Evolutionary conservation across 2,888 invertebrate genomes (phyloP).

Genomic region (Hybos culiciformis): DNA sequence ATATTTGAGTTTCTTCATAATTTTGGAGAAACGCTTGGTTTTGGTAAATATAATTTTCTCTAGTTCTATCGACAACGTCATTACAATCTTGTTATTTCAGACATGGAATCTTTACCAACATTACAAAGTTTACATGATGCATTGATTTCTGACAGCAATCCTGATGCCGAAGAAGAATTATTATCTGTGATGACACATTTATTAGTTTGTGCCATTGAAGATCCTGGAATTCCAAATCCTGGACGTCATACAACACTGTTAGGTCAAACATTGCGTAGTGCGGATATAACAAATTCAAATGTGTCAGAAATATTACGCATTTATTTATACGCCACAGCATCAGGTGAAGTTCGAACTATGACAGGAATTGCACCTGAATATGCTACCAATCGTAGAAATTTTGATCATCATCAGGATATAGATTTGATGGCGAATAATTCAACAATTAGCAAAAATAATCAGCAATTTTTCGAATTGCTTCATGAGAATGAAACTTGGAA

Average conservation of each 20-base stretch:
- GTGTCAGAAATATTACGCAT: slow-evolving; percentile 84
- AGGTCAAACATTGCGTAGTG: slow-evolving; percentile 76
- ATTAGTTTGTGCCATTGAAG: slow-evolving; percentile 83
- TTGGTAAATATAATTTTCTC: slow-evolving; percentile 47
- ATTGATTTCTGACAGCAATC: slow-evolving; percentile 57
- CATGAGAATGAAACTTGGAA: slow-evolving; percentile 67
- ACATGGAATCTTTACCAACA: slow-evolving; percentile 75
- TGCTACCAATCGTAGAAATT: slow-evolving; percentile 63
- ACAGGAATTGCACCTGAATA: slow-evolving; percentile 70
- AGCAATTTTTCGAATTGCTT: slow-evolving; percentile 62
- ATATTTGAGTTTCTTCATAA: slow-evolving; percentile 94
- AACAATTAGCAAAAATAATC: slow-evolving; percentile 53
- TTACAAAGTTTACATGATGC: slow-evolving; percentile 78
- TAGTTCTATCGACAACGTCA: not conserved
- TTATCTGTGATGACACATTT: slow-evolving; percentile 79
- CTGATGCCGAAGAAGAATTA: slow-evolving; percentile 72
- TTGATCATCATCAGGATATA: slow-evolving; percentile 69
- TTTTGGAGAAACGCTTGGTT: slow-evolving; percentile 87
- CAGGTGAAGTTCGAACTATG: slow-evolving; percentile 68
- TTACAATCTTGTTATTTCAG: slow-evolving; percentile 32
- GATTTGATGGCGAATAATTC: slow-evolving; percentile 47
- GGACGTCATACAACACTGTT: slow-evolving; percentile 78
- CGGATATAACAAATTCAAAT: slow-evolving; percentile 83
- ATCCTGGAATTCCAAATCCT: slow-evolving; percentile 83
- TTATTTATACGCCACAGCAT: slow-evolving; percentile 80